These are phyloP conservation scores for Neoarius graeffei DNA, from an alignment of 2,113 vertebrate species.

Conservation along the genomic window DNA sequence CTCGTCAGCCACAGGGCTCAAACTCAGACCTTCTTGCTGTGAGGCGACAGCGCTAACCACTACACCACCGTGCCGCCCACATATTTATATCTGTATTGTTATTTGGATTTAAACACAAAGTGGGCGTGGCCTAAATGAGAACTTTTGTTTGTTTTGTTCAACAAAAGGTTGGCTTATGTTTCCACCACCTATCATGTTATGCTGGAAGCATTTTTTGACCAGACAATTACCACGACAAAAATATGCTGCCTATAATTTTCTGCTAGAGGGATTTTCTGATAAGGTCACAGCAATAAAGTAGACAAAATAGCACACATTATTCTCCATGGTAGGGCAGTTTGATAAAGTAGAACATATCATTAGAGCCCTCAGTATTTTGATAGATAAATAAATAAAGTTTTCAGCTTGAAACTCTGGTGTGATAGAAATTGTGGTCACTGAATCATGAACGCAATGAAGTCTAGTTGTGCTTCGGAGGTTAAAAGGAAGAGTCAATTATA, in stretches of 20 bases:
- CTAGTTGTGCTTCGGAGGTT: neutral
- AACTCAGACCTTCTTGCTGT: too few species aligned
- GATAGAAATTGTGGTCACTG: neutral
- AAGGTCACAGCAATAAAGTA: neutral
- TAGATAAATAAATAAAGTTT: too few species aligned
- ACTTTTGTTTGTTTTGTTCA: neutral
- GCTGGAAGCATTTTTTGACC: neutral
- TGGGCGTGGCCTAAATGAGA: neutral
- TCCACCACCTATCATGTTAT: neutral
- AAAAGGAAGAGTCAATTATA: neutral
- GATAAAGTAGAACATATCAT: neutral
- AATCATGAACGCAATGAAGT: neutral
- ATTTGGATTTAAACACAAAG: neutral
- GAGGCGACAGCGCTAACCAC: too few species aligned
- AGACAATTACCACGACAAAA: neutral
- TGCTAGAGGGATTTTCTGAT: neutral
- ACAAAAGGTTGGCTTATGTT: neutral
- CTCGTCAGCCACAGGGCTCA: too few species aligned
- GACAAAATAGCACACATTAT: neutral
- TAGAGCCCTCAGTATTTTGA: neutral
- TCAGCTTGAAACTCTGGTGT: neutral
- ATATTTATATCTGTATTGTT: neutral
- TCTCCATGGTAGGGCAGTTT: neutral
- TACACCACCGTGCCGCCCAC: too few species aligned
- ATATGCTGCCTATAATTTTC: neutral